A percentile compares a stretch with the other conserved stretches of the same genome.
These are phyloP conservation scores for Rhodophaea formosa DNA, from an alignment of 2,888 invertebrate genomes.

Conservation along the genomic window DNA sequence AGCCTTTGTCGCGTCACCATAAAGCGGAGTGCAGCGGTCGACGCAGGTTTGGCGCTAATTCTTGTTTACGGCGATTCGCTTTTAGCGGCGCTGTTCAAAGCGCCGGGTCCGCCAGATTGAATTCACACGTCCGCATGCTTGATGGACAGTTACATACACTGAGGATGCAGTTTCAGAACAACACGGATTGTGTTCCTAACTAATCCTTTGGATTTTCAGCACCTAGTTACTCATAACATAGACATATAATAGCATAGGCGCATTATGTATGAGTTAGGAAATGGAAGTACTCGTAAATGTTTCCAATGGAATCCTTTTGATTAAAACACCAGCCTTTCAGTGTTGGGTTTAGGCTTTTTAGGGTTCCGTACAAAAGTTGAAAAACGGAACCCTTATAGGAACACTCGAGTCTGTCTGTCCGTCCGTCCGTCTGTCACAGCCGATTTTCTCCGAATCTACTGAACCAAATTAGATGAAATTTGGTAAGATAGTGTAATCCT, in stretches of 20 bases:
- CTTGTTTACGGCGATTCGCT: constrained; percentile 77
- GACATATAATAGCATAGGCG: not conserved
- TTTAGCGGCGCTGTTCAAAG: constrained; percentile 69
- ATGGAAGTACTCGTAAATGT: too few relatives aligned
- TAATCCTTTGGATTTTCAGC: constrained; percentile 7
- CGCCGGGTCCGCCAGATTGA: constrained; percentile 52
- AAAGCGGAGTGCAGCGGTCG: constrained; percentile 74
- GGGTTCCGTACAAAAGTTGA: too few relatives aligned
- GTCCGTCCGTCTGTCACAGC: too few relatives aligned
- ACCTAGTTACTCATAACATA: not conserved
- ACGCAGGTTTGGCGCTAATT: constrained; percentile 75
- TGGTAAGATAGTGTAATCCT: too few relatives aligned
- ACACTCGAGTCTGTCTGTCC: too few relatives aligned
- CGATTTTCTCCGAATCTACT: too few relatives aligned
- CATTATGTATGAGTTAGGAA: too few relatives aligned
- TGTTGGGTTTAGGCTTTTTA: too few relatives aligned
- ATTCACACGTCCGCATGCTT: constrained; percentile 37
- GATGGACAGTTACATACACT: constrained; percentile 23
- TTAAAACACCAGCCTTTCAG: too few relatives aligned
- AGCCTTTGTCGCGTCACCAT: constrained; percentile 71
- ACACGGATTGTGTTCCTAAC: constrained; percentile 8
- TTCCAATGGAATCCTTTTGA: too few relatives aligned
- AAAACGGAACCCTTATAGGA: too few relatives aligned
- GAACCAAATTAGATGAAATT: too few relatives aligned
- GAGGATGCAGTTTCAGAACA: constrained; percentile 11